Percentiles rank a stretch among this genome's conserved stretches.
Conservation (phyloP, 2,888 invertebrate genomes). For the Pachliopta kotzebuea region DNA sequence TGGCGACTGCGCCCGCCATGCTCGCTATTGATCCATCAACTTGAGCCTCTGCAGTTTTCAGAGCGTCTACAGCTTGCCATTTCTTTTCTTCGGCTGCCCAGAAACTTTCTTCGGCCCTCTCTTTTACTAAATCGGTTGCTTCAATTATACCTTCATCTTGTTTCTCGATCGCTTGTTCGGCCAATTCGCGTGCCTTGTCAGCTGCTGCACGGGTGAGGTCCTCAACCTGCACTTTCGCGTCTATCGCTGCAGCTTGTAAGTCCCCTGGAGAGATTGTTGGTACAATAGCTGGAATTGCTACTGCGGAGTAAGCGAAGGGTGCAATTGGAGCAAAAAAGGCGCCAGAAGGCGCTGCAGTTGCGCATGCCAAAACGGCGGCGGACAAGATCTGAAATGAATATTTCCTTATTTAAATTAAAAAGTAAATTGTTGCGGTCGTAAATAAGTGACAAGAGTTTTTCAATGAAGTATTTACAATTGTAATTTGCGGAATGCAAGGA, state of each 20-base stretch:
- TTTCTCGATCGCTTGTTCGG: constrained; percentile 50
- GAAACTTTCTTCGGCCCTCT: constrained; percentile 43
- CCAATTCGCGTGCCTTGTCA: constrained; percentile 50
- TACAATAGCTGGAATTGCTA: constrained; percentile 40
- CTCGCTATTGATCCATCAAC: constrained; percentile 56
- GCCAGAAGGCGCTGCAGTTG: constrained; percentile 58
- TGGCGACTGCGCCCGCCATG: constrained; percentile 46
- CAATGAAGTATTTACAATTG: constrained; percentile 22
- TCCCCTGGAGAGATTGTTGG: constrained; percentile 62
- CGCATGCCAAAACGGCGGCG: constrained; percentile 57
- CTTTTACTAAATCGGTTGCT: constrained; percentile 43
- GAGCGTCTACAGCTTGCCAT: constrained; percentile 64
- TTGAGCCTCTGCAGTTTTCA: constrained; percentile 59
- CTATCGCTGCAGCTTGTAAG: constrained; percentile 63
- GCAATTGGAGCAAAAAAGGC: constrained; percentile 24
- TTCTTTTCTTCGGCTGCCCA: constrained; percentile 66
- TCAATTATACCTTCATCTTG: constrained; percentile 48
- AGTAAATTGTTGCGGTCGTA: background rate
- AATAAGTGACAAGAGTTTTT: constrained; percentile 8
- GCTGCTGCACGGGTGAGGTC: constrained; percentile 51
- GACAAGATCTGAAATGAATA: constrained; percentile 52
- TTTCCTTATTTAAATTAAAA: constrained; percentile 2
- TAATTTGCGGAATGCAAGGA: constrained; percentile 23
- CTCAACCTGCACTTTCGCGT: constrained; percentile 50
- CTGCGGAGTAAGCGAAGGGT: constrained; percentile 34